Conservation (phyloP, 2,113 vertebrate genomes). For the Spizaetus ornatus region DNA sequence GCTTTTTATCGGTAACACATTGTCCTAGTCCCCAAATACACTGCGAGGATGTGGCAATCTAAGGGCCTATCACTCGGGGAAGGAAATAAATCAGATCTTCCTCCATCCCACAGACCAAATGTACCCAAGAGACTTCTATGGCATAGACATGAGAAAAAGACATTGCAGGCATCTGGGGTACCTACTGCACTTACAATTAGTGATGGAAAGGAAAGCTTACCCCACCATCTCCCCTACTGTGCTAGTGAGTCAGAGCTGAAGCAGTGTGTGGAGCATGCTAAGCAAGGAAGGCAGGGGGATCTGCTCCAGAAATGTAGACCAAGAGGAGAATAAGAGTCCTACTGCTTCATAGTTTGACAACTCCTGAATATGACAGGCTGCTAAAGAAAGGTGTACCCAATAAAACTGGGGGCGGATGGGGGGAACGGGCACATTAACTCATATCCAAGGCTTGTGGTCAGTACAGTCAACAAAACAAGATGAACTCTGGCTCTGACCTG, state of each 20-base stretch:
- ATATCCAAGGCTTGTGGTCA: neutral
- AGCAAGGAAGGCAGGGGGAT: neutral
- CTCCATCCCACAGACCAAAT: constrained; percentile 38
- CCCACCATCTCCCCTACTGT: constrained; percentile 43
- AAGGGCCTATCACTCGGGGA: neutral
- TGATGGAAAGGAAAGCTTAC: neutral
- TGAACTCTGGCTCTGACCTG: constrained; percentile 80
- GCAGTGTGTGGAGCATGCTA: neutral
- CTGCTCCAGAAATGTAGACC: neutral
- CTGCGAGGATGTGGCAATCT: neutral
- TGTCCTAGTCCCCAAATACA: neutral
- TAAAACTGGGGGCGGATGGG: neutral
- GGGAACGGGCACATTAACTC: neutral
- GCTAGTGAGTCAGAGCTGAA: constrained; percentile 51
- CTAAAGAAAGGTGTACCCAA: neutral
- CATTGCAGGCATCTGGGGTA: neutral
- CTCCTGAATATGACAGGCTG: neutral
- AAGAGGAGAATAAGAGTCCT: neutral
- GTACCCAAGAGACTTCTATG: neutral
- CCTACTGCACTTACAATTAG: constrained; percentile 2
- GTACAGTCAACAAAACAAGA: neutral
- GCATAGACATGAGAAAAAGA: neutral
- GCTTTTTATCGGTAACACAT: neutral
- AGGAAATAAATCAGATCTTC: neutral
- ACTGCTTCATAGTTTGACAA: neutral